These are phyloP conservation scores for Salvator merianae DNA, from an alignment of 2,113 vertebrate genomes.

Conservation along the genomic window DNA sequence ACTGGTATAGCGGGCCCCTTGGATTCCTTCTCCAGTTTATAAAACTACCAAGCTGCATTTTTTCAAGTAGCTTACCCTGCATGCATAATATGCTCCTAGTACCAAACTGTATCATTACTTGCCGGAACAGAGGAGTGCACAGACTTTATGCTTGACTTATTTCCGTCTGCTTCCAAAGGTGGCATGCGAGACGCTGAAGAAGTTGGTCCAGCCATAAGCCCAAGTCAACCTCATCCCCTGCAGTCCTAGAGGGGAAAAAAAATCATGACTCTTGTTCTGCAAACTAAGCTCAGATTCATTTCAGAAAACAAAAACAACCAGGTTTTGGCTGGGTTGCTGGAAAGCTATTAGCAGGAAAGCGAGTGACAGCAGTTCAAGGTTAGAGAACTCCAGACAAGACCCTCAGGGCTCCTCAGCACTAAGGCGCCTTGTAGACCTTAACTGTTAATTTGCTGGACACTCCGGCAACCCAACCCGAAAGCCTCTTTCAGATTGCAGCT, in stretches of 20 bases:
- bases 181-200: background rate
- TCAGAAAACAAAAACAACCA: constrained; percentile 23
- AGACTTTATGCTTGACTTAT: background rate
- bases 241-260: background rate
- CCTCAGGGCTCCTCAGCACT: constrained; percentile 65
- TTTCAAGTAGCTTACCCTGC: background rate
- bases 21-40: background rate
- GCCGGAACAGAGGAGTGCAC: background rate
- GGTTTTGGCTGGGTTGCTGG: constrained; percentile 47
- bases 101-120: background rate
- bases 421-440: constrained; percentile 71
- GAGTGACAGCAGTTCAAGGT: constrained; percentile 51
- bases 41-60: background rate
- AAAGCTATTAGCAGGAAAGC: constrained; percentile 62
- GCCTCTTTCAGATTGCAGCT: constrained; percentile 60
- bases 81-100: background rate
- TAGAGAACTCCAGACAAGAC: constrained; percentile 60
- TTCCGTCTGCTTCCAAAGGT: background rate
- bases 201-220: background rate
- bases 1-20: no score
- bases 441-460: constrained; percentile 70
- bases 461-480: constrained; percentile 63
- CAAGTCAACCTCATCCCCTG: background rate
- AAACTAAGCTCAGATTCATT: constrained; percentile 49
- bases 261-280: background rate